Base-by-base conservation (phyloP, 2,113 vertebrate genomes). In the Pionites leucogaster region DNA sequence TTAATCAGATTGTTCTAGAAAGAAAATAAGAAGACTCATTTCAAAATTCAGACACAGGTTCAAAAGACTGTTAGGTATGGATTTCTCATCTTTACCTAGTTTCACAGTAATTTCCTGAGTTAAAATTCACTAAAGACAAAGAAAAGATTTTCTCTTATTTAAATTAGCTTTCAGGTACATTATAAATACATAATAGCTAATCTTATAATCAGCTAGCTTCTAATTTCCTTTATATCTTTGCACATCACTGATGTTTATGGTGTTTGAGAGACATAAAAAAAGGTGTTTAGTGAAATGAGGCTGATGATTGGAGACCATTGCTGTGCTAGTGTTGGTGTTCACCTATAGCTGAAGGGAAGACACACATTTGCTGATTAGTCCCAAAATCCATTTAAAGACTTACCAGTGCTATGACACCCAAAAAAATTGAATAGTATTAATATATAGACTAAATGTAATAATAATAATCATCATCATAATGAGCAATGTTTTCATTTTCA, bases 1-100 rank as follows among this genome's bases (percentile, higher is more conserved):
- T 86, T 77, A 90, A 86, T 78, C 49, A 94, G 84, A 93, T 88
- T 77, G 86, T 90, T 92, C 76, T 37, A 59, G 53, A 92, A 70
- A 78, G 49, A 92, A 86, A 95, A 94, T 77, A 70, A 81, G 52
- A 60, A 33, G n/a, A 27, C 10, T 78, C 7, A 83, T 70, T 90
- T 93, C 68, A 88, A 88, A 93, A 93, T 90, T 77, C 64, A 93
- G 78, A 71, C 29, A 50, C 41, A 72, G 19, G 7, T 67, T 83
- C 71, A 83, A 75, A 80, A 81, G 46, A 47, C 31, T 47, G 7
- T 55, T 71, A 76, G 33, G 76, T 46, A 70, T 0, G 1, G 11
- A 41, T 68, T 70, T 86, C 39, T 83, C 85, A 65, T 57, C 55
- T 93, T 80, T 50, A 92, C 64, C 55, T 86, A 50, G 15, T 81